phyloP scores from a whole-genome alignment of 1,140 invertebrate genomes.

The Pissodes strobi region DNA sequence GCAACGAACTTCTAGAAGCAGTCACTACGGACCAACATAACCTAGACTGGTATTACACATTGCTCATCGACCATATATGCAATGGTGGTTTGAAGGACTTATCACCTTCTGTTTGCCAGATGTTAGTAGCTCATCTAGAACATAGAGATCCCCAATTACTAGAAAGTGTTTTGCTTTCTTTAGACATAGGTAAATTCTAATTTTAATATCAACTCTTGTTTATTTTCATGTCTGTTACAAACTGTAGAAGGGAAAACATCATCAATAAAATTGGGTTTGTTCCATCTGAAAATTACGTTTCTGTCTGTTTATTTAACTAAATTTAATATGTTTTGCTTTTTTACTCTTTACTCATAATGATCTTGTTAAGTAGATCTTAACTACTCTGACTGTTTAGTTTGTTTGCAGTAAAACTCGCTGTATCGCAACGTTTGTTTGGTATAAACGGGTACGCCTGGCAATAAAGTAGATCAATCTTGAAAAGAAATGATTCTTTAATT shows the following conservation, averaged over 20 bases:
- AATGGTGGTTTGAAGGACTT: conserved; percentile 56
- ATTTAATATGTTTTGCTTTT: no score
- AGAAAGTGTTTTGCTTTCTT: conserved; percentile 79
- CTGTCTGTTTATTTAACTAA: no score
- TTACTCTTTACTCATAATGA: no score
- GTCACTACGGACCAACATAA: conserved; percentile 48
- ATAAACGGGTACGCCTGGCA: no score
- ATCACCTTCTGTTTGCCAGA: conserved; percentile 70
- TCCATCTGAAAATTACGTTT: no score
- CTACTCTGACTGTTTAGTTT: no score
- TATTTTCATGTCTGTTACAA: neutral
- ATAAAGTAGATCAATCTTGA: no score
- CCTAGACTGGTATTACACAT: conserved; percentile 55
- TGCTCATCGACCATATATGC: conserved; percentile 59
- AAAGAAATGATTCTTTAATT: neutral
- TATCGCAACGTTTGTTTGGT: no score
- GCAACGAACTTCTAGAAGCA: conserved; percentile 60
- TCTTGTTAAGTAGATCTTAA: no score
- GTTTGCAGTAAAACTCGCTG: no score
- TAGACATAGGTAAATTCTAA: conserved; percentile 65
- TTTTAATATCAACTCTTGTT: neutral
- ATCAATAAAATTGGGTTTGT: neutral
- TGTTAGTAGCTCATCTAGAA: conserved; percentile 66
- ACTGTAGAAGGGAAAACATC: neutral
- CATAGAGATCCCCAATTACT: conserved; percentile 65